Evolutionary conservation across 1,140 invertebrate genomes (phyloP).

Genomic region (Tetragnatha versicolor): DNA sequence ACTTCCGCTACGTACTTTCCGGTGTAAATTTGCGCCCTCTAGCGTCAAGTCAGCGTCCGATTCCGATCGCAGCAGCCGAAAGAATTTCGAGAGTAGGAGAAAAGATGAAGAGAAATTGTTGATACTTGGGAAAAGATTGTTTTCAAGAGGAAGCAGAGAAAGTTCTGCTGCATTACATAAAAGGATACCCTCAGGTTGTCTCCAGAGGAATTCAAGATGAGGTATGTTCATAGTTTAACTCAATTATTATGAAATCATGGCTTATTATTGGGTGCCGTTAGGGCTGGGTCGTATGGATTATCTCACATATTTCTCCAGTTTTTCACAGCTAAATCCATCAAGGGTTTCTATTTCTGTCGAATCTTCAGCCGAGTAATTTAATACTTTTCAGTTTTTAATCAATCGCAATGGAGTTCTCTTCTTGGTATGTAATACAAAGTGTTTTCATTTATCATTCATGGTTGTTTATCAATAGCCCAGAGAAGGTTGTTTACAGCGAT

Average conservation of each 20-base stretch:
- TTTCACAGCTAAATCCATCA: too few relatives aligned
- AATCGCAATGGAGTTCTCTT: too few relatives aligned
- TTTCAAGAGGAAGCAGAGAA: not conserved
- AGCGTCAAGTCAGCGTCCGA: constrained; percentile 6
- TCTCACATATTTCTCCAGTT: not conserved
- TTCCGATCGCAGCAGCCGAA: not conserved
- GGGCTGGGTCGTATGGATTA: constrained; percentile 32
- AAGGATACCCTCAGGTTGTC: not conserved
- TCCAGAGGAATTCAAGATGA: constrained; percentile 6
- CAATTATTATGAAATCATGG: not conserved
- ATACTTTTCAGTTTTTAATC: too few relatives aligned
- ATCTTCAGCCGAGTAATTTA: too few relatives aligned
- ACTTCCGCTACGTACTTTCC: constrained; percentile 23
- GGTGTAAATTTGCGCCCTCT: constrained; percentile 27
- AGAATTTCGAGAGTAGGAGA: not conserved
- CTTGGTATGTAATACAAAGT: too few relatives aligned
- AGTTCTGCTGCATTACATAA: not conserved
- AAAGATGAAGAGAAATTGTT: constrained; percentile 42
- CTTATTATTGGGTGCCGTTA: not conserved
- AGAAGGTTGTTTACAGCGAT: too few relatives aligned
- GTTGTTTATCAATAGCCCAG: too few relatives aligned
- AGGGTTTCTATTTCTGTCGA: too few relatives aligned
- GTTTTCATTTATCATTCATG: too few relatives aligned
- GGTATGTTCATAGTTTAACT: not conserved
- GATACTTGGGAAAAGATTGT: not conserved